Base-by-base conservation (phyloP, 1,140 invertebrate species). In the Papilio machaon region DNA sequence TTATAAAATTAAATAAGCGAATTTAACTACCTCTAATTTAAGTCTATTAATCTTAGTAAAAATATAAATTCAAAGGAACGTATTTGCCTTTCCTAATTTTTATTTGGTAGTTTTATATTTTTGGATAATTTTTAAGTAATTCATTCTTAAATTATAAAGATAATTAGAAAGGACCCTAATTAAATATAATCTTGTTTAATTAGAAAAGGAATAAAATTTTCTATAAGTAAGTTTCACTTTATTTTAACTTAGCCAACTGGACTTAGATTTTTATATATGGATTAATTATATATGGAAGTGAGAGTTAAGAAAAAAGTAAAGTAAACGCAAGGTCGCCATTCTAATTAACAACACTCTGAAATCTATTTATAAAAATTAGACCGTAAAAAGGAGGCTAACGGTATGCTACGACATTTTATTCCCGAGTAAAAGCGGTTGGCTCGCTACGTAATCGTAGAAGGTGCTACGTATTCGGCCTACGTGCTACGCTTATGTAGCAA, bases 391-490 rank as follows among this genome's bases (percentile, higher is more conserved):
- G 30, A 81, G 80, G 80, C 74, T 35, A 81, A 78, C 49, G 80
- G 64, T 23, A 7, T 11, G 30, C 64, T 70, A 35, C 60, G 60
- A 30, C 64, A 15, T 38, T 70, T 70, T 70, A 70, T 35, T 70
- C 64, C 64, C 13, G 11, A 35, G 11, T 4, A 35, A 70, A 70
- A 70, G 64, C 64, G 23, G 19, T 19, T 19, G 60, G 23, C 30
- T 52, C 13, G 11, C 5, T 76, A 52, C 47, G 47, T 54, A 76
- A 0, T 52, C 47, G 74, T 76, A 76, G 74, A 30, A 77, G 81
- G 70, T 77, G 86, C 84, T 87, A 88, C 86, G 85, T 86, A 84
- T 49, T 60, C 80, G 64, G 85, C 80, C 87, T 85, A 86, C 85
- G 80, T 23, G 83, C 81, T 80, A 84, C 82, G 83, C 60, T 70